These are phyloP conservation scores for Macropis europaea DNA, from an alignment of 2,888 invertebrate species.

Conservation along the genomic window DNA sequence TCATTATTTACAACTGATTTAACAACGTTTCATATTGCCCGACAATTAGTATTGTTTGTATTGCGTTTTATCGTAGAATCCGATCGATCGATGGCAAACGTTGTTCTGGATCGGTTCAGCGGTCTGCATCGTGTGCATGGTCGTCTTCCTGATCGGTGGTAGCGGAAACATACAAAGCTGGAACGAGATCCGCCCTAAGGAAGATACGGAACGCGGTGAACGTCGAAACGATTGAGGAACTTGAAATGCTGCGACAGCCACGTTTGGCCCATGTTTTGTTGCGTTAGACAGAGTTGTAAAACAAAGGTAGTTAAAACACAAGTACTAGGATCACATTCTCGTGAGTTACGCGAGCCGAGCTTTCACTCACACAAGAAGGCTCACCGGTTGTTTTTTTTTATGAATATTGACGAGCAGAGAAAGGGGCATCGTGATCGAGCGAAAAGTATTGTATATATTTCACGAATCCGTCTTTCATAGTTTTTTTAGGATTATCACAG, in stretches of 20 bases:
- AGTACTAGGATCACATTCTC: not conserved
- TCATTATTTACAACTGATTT: no score
- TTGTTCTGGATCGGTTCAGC: slow-evolving; percentile 77
- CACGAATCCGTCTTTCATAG: not conserved
- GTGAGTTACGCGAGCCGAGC: not conserved
- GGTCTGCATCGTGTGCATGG: slow-evolving; percentile 73
- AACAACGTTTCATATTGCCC: no score
- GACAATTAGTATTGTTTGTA: slow-evolving; percentile 10
- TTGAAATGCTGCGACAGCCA: not conserved
- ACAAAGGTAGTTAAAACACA: not conserved
- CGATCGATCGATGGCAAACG: slow-evolving; percentile 76
- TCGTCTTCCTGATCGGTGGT: slow-evolving; percentile 77
- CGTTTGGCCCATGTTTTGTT: not conserved
- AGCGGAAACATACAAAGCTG: slow-evolving; percentile 77
- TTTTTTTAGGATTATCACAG: not conserved
- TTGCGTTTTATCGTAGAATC: slow-evolving; percentile 71
- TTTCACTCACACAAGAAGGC: not conserved
- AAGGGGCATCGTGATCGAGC: not conserved
- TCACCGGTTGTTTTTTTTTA: not conserved
- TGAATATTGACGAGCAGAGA: not conserved
- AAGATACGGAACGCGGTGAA: not conserved
- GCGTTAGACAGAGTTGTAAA: not conserved
- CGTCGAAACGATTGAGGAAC: no score
- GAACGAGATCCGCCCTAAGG: slow-evolving; percentile 68
- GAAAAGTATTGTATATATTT: slow-evolving; percentile 1